Base-by-base conservation (phyloP, 2,888 invertebrate species). In the Chymomyza caudatula region DNA sequence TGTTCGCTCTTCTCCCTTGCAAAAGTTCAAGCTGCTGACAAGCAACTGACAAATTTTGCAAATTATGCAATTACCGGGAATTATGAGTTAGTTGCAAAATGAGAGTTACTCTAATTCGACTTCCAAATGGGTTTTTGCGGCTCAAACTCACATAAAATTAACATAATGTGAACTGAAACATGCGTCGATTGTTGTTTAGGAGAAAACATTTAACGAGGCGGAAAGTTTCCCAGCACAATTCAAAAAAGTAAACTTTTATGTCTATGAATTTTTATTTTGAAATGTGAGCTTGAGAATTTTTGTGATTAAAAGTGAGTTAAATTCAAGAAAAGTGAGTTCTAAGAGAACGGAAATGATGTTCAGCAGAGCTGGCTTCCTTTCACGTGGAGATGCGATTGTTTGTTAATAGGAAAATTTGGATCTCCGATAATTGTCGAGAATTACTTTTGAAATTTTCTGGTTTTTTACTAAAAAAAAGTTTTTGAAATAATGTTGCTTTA, bases 181-280 rank as follows among this genome's bases (percentile, higher is more conserved):
- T 72, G 72, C 62, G 57, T 66, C 53, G 71, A 73, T 63, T 61
- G n/a, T n/a, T n/a, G 11, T 72, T 72, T 65, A 57, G 71, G 57
- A 68, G 71, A 59, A 51, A 53, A 17, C 62, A 62, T 73, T 72
- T 72, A 72, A 72, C 67, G 64, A 65, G 73, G 51, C 68, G 37
- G 57, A 64, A 63, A 72, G 64, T 67, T 72, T 72, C 64, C 64
- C 71, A 72, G 13, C 22, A 19, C 20, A 2, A 51, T 22, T 51
- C 22, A 51, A 51, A 23, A 23, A 25, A 67, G 57, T 15, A 1
- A 37, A 37, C 29, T n/a, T n/a, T n/a, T n/a, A n/a, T n/a, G n/a
- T n/a, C n/a, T n/a, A n/a, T n/a, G n/a, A n/a, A n/a, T n/a, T n/a
- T n/a, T n/a, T n/a, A n/a, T n/a, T n/a, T n/a, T n/a, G n/a, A n/a